These are phyloP conservation scores for Eristalis arbustorum DNA, from an alignment of 2,888 invertebrate species.

Conservation along the genomic window DNA sequence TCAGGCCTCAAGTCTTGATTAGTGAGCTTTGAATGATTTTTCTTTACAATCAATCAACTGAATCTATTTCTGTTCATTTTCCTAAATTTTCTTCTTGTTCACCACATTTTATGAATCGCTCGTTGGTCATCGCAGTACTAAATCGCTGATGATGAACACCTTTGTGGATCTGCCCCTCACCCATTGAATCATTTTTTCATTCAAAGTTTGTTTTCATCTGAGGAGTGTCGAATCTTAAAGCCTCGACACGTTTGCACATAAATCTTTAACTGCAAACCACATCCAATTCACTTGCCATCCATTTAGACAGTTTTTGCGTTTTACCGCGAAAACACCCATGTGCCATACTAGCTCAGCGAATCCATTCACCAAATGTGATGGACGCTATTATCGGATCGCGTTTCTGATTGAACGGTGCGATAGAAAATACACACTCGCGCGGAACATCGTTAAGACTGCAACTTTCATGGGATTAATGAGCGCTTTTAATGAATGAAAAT, in stretches of 20 bases:
- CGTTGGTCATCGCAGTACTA: too few species aligned
- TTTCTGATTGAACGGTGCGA: not conserved
- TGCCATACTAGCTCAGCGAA: not conserved
- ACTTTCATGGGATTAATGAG: not conserved
- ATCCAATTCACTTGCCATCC: not conserved
- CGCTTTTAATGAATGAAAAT: not conserved
- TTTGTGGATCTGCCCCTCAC: not conserved
- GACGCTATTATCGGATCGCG: not conserved
- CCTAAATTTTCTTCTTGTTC: too few species aligned
- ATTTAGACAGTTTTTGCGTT: not conserved
- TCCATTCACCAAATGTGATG: not conserved
- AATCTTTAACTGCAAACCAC: not conserved
- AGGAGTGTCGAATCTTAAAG: not conserved
- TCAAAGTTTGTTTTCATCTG: not conserved
- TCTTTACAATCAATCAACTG: too few species aligned
- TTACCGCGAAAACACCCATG: not conserved
- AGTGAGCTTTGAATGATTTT: too few species aligned
- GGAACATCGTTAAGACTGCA: not conserved
- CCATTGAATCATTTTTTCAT: not conserved
- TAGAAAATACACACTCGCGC: not conserved
- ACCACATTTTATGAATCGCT: too few species aligned
- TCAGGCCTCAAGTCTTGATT: too few species aligned
- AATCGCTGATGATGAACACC: too few species aligned
- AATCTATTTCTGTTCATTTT: too few species aligned
- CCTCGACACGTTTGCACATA: not conserved